Evolutionary conservation across 2,888 invertebrate species (phyloP).

Genomic region (Vesta saturnalis): DNA sequence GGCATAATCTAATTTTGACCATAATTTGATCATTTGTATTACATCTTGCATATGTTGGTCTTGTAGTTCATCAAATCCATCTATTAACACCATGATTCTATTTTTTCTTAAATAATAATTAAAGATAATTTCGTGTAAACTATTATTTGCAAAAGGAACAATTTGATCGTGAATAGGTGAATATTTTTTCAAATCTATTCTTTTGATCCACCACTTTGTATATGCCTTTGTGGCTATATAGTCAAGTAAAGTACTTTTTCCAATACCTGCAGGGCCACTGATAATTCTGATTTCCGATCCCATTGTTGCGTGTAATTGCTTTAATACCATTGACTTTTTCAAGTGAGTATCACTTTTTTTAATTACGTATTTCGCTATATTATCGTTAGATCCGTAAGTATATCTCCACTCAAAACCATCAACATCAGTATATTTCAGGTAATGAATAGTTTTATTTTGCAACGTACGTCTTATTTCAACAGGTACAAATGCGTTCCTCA

Average conservation of each 20-base stretch:
- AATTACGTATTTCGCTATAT: not conserved
- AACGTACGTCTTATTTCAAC: not conserved
- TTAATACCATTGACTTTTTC: not conserved
- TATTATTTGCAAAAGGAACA: not conserved
- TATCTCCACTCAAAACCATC: not conserved
- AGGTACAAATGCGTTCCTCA: no score
- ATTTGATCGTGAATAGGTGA: not conserved
- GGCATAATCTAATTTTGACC: not conserved
- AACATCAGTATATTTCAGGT: not conserved
- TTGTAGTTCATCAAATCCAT: not conserved
- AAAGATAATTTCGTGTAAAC: not conserved
- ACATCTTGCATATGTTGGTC: not conserved
- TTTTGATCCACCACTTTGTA: not conserved
- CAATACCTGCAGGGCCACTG: not conserved
- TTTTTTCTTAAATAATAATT: not conserved
- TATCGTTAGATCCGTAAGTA: not conserved
- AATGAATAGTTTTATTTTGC: not conserved
- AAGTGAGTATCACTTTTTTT: not conserved
- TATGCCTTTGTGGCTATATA: not conserved
- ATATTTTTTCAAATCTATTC: not conserved
- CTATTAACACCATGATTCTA: not conserved
- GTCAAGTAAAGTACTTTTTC: not conserved
- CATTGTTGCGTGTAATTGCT: not conserved
- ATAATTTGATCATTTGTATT: not conserved
- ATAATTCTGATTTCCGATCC: not conserved